Evolutionary conservation across 1,140 invertebrate genomes (phyloP), one percentile per base, ranked within the genome.

Genomic region (Euwallacea fornicatus): DNA sequence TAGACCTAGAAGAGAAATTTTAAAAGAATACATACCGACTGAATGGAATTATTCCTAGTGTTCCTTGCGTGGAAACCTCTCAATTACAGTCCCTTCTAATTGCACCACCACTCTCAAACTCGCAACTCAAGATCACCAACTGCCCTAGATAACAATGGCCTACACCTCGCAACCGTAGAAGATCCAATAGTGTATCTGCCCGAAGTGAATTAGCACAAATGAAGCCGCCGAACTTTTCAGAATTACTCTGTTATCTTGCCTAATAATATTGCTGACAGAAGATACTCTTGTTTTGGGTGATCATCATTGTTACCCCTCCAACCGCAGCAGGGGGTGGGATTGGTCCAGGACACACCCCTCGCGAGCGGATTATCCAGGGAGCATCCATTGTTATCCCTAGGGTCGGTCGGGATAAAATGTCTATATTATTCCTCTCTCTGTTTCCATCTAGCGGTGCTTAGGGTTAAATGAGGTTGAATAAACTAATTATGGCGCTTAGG

Each of bases 221-320:
- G 63, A 73, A 75, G 74, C 69, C 58, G 42, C 60, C 46, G 56
- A 72, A 75, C 71, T 70, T 70, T 71, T 69, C 54, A 62, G 66
- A 71, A 72, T 68, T 65, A 75, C 72, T 75, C 69, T 68, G 71
- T 76, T 76, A 76, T 76, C 75, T 74, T 69, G 67, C 43, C 66
- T 74, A 70, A 76, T 76, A 73, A 76, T 74, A 75, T 73, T 69
- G 72, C 72, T 73, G 76, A 76, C 74, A 76, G 71, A 76, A 69
- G 61, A 69, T 74, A 75, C 66, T 66, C 70, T 76, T 74, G 74
- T 76, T 75, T 72, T 69, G 70, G 63, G 66, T 73, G 74, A 75
- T 75, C 76, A 76, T 76, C 75, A 75, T 76, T 68, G 41, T 42
- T 69, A 66, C 72, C 74, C 74, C 74, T 70, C 75, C 75, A 72